These are phyloP conservation scores for Euzophera pinguis DNA, from an alignment of 2,888 invertebrate species.

Conservation along the genomic window DNA sequence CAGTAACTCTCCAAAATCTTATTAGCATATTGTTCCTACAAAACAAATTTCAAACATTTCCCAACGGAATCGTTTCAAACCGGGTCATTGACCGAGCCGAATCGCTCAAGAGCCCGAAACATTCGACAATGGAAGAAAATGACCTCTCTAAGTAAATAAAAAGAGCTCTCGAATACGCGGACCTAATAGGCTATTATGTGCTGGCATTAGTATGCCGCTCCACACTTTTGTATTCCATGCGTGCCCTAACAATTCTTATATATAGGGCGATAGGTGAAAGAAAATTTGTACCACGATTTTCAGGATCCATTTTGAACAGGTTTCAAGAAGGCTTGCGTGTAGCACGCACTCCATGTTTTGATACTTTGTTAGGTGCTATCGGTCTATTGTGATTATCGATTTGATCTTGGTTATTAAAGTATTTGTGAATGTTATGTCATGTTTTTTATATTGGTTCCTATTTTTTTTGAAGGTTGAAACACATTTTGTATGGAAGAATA, in stretches of 20 bases:
- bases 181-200: conserved; percentile 15
- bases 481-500: too few relatives aligned
- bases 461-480: too few relatives aligned
- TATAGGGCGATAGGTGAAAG: conserved; percentile 14
- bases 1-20: too few relatives aligned
- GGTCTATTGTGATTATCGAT: neutral
- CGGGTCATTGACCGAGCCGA: neutral
- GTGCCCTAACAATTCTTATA: conserved; percentile 8
- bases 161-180: conserved; percentile 6
- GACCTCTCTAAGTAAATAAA: conserved; percentile 14
- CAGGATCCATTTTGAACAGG: conserved; percentile 6
- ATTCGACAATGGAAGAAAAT: conserved; percentile 14
- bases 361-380: neutral
- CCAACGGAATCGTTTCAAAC: conserved; percentile 3
- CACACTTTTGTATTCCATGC: conserved; percentile 7
- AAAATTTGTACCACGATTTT: conserved; percentile 8
- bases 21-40: neutral
- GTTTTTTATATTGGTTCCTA: too few relatives aligned
- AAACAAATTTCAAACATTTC: conserved; percentile 1
- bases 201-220: conserved; percentile 11
- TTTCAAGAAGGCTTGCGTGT: conserved; percentile 11
- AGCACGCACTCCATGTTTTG: conserved; percentile 7
- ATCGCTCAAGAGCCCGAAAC: conserved; percentile 6
- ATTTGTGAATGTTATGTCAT: neutral
- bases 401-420: neutral